Percentiles rank a stretch among this genome's conserved stretches.
Evolutionary conservation across 2,797 vertebrate genomes (phyloP).

Genomic region (Loris lydekkerianus): DNA sequence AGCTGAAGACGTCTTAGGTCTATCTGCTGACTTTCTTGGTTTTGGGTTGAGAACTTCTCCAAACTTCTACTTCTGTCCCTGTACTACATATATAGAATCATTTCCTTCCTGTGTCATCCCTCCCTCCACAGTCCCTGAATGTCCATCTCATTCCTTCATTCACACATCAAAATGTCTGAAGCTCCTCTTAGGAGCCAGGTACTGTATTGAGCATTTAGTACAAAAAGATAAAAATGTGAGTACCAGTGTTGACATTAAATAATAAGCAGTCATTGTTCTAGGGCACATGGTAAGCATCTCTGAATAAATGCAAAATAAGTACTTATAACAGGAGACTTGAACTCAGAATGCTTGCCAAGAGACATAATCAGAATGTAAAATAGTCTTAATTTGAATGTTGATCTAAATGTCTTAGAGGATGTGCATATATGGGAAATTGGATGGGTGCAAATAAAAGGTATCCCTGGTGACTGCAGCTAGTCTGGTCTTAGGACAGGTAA

Average conservation of each 20-base stretch:
- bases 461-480: not conserved
- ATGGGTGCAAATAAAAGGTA: not conserved
- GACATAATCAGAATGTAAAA: constrained; percentile 23
- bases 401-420: not conserved
- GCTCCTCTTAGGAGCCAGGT: too few species aligned
- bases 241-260: not conserved
- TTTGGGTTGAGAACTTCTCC: not conserved
- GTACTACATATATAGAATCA: not conserved
- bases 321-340: not conserved
- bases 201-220: not conserved
- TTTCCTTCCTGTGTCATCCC: not conserved
- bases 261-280: not conserved
- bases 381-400: not conserved
- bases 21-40: not conserved
- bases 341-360: not conserved
- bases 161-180: not conserved
- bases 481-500: not conserved
- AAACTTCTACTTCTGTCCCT: not conserved
- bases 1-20: not conserved
- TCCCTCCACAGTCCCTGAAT: not conserved
- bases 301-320: not conserved
- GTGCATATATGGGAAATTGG: not conserved
- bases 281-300: not conserved
- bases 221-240: not conserved
- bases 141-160: not conserved